phyloP scores from a whole-genome alignment of 2,888 invertebrate species.

The Geotrupes spiniger region DNA sequence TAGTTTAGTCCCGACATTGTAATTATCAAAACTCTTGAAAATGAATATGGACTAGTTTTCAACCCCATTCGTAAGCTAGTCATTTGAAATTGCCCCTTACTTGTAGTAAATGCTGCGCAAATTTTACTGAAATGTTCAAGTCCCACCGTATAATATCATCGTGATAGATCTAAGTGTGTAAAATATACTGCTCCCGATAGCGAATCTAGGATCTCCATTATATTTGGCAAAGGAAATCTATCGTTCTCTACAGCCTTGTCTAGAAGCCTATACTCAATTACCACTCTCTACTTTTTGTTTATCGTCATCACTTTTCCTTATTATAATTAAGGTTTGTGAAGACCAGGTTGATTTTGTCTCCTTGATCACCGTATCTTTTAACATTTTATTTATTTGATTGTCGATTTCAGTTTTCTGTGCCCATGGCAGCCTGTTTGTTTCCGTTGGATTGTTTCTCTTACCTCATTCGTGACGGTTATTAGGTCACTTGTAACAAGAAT shows the following conservation, averaged over 20 bases:
- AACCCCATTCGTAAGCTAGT: slow-evolving; percentile 31
- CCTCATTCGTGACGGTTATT: slow-evolving; percentile 5
- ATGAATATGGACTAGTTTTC: slow-evolving; percentile 31
- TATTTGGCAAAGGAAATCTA: slow-evolving; percentile 24
- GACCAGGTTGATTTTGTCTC: slow-evolving; percentile 19
- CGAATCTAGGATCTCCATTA: slow-evolving; percentile 33
- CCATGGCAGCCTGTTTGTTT: slow-evolving; percentile 13
- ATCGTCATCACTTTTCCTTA: slow-evolving; percentile 6
- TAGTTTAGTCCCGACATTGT: slow-evolving; percentile 31
- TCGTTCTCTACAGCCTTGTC: slow-evolving; percentile 19
- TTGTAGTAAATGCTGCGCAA: slow-evolving; percentile 31
- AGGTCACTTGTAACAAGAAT: slow-evolving; percentile 6
- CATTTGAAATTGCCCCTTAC: slow-evolving; percentile 31
- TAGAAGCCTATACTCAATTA: slow-evolving; percentile 20
- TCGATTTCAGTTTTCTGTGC: slow-evolving; percentile 13
- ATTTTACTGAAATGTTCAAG: slow-evolving; percentile 24
- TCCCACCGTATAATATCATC: slow-evolving; percentile 33
- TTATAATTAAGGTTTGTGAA: slow-evolving; percentile 15
- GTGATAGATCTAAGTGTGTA: slow-evolving; percentile 28
- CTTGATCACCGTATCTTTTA: slow-evolving; percentile 18
- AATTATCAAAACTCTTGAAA: slow-evolving; percentile 31
- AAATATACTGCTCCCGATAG: slow-evolving; percentile 32
- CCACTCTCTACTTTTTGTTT: slow-evolving; percentile 17
- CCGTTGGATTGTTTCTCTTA: slow-evolving; percentile 8
- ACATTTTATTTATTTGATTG: slow-evolving; percentile 17